Evolutionary conservation across 1,140 invertebrate species (phyloP), one percentile per base, ranked within the genome.

Genomic region (Medauroidea extradentata): DNA sequence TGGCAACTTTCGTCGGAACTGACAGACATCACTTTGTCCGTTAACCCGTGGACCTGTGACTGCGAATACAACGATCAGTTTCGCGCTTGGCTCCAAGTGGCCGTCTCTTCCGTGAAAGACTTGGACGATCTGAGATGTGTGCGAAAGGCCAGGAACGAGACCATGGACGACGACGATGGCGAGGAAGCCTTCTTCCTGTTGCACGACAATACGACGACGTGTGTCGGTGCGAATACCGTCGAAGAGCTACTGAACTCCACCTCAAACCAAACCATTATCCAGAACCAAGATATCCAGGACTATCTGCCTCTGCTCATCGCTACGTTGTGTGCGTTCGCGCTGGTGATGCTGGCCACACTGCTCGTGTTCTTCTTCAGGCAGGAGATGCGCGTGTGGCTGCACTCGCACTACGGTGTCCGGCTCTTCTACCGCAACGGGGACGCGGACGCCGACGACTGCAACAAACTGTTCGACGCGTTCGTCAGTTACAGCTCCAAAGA

Each of bases 401-500:
- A 93, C 67, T 89, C 90, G 38, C 84, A 87, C 49, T 95, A 91
- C 73, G 91, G 90, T 41, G 76, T 94, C 7, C 76, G 90, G 61
- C 86, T 93, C 70, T 92, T 88, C 70, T 90, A 90, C 73, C 89
- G 89, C 70, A 86, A 85, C 7, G 86, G 86, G 0, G 83, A 84
- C 1, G 89, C 89, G 65, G 85, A 87, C 53, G 83, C 86, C 53
- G 83, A 84, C 69, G 89, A 91, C 69, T 85, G 89, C 67, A 89
- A 92, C 76, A 84, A 89, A 64, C 81, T 92, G 25, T 94, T 91
- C 71, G 93, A 96, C 73, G 92, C 92, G 11, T 96, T 94, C 72
- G 85, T 96, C 41, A 90, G 89, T 44, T 96, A 96, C 75, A 93
- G 91, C 66, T 84, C 90, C 24, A 90, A 94, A 72, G 93, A 96